These are phyloP conservation scores for Ophthalmolycus amberensis DNA, from an alignment of 2,113 vertebrate genomes.

Conservation along the genomic window DNA sequence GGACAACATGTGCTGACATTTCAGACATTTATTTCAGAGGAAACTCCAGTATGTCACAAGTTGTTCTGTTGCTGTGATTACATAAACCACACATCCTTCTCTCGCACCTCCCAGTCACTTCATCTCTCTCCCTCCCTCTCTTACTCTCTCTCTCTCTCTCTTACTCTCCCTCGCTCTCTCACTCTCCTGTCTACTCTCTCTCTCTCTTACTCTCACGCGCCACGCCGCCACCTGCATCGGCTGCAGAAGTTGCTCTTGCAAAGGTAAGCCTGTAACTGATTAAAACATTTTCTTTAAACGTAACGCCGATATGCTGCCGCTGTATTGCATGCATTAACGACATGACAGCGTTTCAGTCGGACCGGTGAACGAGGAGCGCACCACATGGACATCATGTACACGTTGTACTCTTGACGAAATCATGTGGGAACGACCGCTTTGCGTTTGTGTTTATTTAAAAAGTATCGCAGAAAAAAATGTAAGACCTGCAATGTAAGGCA, in stretches of 20 bases:
- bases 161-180: not conserved
- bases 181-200: not conserved
- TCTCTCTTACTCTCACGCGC: not conserved
- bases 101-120: not conserved
- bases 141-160: not conserved
- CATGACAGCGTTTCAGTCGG: not conserved
- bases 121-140: not conserved
- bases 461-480: too few species aligned
- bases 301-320: fast-evolving
- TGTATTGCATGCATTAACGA: not conserved
- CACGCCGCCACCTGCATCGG: conserved; percentile 1
- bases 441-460: not conserved
- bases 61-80: not conserved
- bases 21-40: not conserved
- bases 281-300: not conserved
- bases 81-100: not conserved
- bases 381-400: conserved; percentile 1
- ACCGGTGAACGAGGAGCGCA: not conserved
- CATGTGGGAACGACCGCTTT: not conserved
- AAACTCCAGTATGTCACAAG: not conserved
- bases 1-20: not conserved
- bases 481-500: not conserved
- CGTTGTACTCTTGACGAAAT: not conserved
- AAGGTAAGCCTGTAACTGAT: conserved; percentile 10
- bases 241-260: conserved; percentile 43